Percentiles rank a stretch among this genome's conserved stretches.
Conservation (phyloP, 2,888 invertebrate species). For the Ornithoptera alexandrae region DNA sequence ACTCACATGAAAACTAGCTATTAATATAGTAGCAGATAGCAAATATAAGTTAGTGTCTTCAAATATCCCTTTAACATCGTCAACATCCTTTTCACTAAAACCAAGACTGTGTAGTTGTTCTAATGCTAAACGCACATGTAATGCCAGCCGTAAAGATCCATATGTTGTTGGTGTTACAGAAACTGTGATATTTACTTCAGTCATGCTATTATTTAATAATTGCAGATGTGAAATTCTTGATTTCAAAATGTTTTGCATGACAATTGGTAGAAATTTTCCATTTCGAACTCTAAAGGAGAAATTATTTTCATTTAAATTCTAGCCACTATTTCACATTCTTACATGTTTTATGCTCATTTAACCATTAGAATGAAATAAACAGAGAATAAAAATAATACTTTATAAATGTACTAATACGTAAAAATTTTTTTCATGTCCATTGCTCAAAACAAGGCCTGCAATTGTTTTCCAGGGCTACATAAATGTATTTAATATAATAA, state of each 20-base stretch:
- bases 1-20: slow-evolving; percentile 96
- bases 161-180: slow-evolving; percentile 87
- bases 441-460: too few species aligned
- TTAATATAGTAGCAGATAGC: slow-evolving; percentile 91
- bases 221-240: slow-evolving; percentile 88
- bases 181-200: slow-evolving; percentile 83
- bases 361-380: too few species aligned
- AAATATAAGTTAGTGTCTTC: slow-evolving; percentile 97
- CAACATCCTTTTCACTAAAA: slow-evolving; percentile 95
- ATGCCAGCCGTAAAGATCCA: slow-evolving; percentile 87
- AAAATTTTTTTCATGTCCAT: too few species aligned
- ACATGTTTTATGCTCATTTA: background rate
- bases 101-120: slow-evolving; percentile 86
- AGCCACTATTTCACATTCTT: background rate
- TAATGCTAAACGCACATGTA: slow-evolving; percentile 88
- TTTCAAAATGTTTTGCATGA: slow-evolving; percentile 90
- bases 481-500: too few species aligned
- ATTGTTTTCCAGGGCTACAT: too few species aligned
- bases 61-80: slow-evolving; percentile 97
- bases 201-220: slow-evolving; percentile 80
- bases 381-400: too few species aligned
- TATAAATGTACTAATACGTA: too few species aligned
- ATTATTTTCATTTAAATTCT: background rate
- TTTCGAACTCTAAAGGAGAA: slow-evolving; percentile 77
- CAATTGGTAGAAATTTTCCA: slow-evolving; percentile 88